A percentile compares a stretch with the other conserved stretches of the same genome.
Conservation (phyloP, 2,888 invertebrate species). For the Drosophila eohydei region DNA sequence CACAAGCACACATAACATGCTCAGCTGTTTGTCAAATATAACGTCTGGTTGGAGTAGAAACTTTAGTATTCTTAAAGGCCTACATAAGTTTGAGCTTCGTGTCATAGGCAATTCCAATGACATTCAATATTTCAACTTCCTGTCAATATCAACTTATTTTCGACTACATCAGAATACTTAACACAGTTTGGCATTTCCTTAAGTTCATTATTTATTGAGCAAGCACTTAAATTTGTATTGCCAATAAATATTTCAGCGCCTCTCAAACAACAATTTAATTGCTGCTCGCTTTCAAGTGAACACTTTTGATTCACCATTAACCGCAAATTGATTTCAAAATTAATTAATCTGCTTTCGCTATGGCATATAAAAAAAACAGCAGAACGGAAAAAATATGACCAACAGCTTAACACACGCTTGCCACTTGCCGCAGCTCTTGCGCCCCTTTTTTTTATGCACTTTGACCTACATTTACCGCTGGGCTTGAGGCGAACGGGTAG, state of each 20-base stretch:
- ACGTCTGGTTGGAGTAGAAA: neutral
- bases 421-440: slow-evolving; percentile 8
- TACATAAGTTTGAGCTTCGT: neutral
- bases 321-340: slow-evolving; percentile 24
- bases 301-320: slow-evolving; percentile 7
- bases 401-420: slow-evolving; percentile 23
- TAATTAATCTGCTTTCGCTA: slow-evolving; percentile 15
- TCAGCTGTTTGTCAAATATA: no score
- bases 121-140: neutral
- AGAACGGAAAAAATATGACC: slow-evolving; percentile 7
- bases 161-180: neutral
- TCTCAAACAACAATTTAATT: neutral
- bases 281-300: slow-evolving; percentile 4
- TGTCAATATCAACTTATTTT: neutral
- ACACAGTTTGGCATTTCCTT: neutral
- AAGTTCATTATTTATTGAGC: neutral
- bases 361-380: neutral
- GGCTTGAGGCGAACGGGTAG: neutral
- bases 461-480: slow-evolving; percentile 52
- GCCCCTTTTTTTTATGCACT: slow-evolving; percentile 31
- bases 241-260: neutral
- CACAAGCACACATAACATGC: no score
- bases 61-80: neutral
- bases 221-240: slow-evolving; percentile 8
- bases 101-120: neutral